Base-by-base conservation (phyloP, 2,113 vertebrate species). In the Pangasianodon hypophthalmus region DNA sequence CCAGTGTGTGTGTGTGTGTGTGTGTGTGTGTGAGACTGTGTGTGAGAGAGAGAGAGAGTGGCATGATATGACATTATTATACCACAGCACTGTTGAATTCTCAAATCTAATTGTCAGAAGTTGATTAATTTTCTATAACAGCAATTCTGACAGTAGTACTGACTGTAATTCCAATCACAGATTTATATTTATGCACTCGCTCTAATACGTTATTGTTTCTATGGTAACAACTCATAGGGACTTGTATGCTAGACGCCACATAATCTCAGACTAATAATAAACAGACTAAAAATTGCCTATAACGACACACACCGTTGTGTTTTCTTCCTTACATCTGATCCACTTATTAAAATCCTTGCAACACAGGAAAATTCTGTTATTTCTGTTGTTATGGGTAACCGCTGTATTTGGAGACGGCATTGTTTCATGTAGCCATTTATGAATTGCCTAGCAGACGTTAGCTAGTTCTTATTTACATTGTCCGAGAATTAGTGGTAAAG, bases 161-260 rank as follows among this genome's bases (percentile, higher is more conserved):
- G 48, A 81, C 26, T 81, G 29, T 54, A n/a, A 82, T 18, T 82
- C 79, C 32, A 32, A 54, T 80, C 46, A 50, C 77, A 16, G 26
- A 6, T 82, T 82, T 82, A 56, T 56, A 82, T 56, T 37, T 21
- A 56, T 56, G 80, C 0, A 13, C 52, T 82, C 3, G 1, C 37
- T 82, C 48, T 7, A 41, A n/a, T 54, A n/a, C 11, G 6, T 52
- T 52, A 10, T 32, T 16, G 79, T 81, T 81, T 81, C 79, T 32
- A 52, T 81, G 79, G 80, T 37, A 82, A 56, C 80, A 56, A 37
- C n/a, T 82, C 80, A 37, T 18, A n/a, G 48, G 29, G 48, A 81
- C 48, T 52, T 52, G 48, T 16, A 18, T 54, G 80, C 52, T 18
- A 56, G 18, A 56, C 9, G n/a, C n/a, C 16, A 82, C 16, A 82